Conservation (phyloP, 2,797 vertebrate species). For the Masticophis lateralis region DNA sequence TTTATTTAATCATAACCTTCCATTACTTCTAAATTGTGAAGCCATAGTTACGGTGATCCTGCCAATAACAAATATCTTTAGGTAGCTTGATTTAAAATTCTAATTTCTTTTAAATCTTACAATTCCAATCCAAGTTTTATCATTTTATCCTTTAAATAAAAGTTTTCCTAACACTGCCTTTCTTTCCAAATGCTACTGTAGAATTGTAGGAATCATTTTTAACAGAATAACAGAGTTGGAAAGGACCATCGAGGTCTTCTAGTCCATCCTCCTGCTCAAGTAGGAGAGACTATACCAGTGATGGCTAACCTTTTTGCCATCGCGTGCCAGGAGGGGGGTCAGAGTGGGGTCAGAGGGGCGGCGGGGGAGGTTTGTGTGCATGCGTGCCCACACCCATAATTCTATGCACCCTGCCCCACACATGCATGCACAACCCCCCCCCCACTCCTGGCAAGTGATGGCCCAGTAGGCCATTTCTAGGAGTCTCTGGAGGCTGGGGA, state of each 20-base stretch:
- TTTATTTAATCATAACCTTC: neutral
- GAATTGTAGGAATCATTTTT: neutral
- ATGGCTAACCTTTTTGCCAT: too few relatives aligned
- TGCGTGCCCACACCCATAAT: too few relatives aligned
- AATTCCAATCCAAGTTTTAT: neutral
- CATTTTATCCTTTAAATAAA: neutral
- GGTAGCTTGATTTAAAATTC: neutral
- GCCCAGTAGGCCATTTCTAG: too few relatives aligned
- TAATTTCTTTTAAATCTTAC: neutral
- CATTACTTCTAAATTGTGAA: neutral
- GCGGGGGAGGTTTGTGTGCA: too few relatives aligned
- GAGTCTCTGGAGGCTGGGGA: too few relatives aligned
- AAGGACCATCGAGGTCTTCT: neutral
- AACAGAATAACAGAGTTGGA: neutral
- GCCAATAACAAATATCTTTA: neutral
- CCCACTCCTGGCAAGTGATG: too few relatives aligned
- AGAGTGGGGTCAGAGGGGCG: too few relatives aligned
- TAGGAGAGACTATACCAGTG: neutral
- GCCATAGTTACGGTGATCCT: neutral
- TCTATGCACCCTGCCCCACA: too few relatives aligned
- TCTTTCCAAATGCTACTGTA: neutral
- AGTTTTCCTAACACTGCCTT: neutral
- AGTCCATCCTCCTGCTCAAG: neutral
- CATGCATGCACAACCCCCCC: too few relatives aligned
- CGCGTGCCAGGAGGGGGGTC: too few relatives aligned